Evolutionary conservation across 2,888 invertebrate genomes (phyloP).

Genomic region (Tetragonula carbonaria): DNA sequence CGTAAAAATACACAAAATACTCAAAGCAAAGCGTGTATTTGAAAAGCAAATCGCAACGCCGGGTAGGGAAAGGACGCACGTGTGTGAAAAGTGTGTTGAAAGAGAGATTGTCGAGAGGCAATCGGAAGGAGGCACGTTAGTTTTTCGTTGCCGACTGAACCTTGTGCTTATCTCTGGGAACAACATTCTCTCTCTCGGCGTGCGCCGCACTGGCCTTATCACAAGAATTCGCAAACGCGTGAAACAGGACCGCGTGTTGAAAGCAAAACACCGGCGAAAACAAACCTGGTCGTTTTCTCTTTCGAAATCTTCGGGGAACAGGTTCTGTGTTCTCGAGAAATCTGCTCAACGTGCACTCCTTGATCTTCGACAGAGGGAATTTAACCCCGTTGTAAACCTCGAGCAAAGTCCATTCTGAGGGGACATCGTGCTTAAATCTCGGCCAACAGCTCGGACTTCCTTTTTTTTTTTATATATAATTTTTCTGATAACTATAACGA

Average conservation of each 20-base stretch:
- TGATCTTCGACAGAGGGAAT: background rate
- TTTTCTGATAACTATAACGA: no score
- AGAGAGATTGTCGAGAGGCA: background rate
- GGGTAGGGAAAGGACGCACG: no score
- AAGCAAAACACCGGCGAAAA: background rate
- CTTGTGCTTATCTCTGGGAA: constrained; percentile 60
- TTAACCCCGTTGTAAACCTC: no score
- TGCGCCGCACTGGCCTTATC: constrained; percentile 52
- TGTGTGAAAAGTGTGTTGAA: background rate
- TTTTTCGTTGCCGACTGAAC: constrained; percentile 39
- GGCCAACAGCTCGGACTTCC: no score
- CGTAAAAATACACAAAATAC: no score
- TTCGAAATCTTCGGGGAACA: constrained; percentile 11
- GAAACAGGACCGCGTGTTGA: background rate
- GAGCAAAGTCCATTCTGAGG: no score
- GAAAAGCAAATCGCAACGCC: no score
- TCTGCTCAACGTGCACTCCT: background rate
- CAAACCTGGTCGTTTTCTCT: constrained; percentile 12
- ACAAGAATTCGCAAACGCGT: constrained; percentile 23
- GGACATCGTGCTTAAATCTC: no score
- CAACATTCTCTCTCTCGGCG: constrained; percentile 56
- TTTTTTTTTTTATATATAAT: no score
- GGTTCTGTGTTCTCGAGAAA: background rate
- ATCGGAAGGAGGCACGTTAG: background rate
- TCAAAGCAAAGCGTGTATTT: no score